Base-by-base conservation (phyloP, 1,140 invertebrate genomes). In the Vanessa atalanta region DNA sequence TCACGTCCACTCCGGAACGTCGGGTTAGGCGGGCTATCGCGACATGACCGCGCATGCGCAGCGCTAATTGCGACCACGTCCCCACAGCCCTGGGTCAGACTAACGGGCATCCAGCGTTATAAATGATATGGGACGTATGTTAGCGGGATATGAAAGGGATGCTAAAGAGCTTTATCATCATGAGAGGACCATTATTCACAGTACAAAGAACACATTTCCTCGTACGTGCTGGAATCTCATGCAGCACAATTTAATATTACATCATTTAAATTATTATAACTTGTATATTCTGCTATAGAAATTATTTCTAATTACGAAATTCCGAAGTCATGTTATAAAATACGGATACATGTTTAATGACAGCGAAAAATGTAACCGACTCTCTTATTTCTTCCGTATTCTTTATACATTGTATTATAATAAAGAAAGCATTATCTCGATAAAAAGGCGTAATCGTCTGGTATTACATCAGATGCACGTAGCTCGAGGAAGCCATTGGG, bases 51-150 rank as follows among this genome's bases (percentile, higher is more conserved):
- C 78, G 83, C 83, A 75, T 81, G 79, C 71, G 79, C 75, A 72
- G 70, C 69, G 75, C 80, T 83, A 85, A 85, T 85, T 85, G 83
- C 71, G 77, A 73, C 76, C 76, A 66, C 76, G 72, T 78, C 76
- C 78, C 76, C 73, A 65, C 57, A 61, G 26, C 57, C 76, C 83
- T 79, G 69, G 75, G 76, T 78, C 68, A 66, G 55, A 57, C 65
- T 70, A 75, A 75, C 73, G 72, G 72, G 65, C 23, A 66, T 55
- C 72, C 72, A 57, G 65, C 72, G 72, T 73, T 73, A 73, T 55
- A 68, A 73, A 73, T 64, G 72, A 73, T 67, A 68, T 64, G 65
- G 72, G 72, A 67, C 72, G 57, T 64, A 64, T 60, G 65, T 73
- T 73, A 73, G 72, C 72, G 72, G 72, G 60, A 53, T 73, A 73